These are phyloP conservation scores for Chelonus formosanus DNA, from an alignment of 2,888 invertebrate genomes.

Conservation along the genomic window DNA sequence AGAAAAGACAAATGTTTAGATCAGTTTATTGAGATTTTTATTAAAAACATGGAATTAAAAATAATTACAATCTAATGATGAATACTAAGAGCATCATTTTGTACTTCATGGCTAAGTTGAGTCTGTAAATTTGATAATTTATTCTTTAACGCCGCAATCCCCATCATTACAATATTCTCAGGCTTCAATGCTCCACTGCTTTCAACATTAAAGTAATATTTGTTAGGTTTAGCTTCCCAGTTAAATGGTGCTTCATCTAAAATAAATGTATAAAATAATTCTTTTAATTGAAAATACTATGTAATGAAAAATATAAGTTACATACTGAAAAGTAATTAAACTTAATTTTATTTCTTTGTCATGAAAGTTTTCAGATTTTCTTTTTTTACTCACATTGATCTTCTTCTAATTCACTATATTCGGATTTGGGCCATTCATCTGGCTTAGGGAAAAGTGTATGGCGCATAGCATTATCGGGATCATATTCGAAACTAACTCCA, in stretches of 20 bases:
- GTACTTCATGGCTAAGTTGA: slow-evolving; percentile 86
- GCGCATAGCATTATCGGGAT: slow-evolving; percentile 96
- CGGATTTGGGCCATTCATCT: slow-evolving; percentile 99
- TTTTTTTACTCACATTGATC: slow-evolving; percentile 74
- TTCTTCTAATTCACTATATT: slow-evolving; percentile 92
- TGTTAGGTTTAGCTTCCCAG: slow-evolving; percentile 94
- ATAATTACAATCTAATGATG: slow-evolving; percentile 55
- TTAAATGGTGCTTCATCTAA: slow-evolving; percentile 90
- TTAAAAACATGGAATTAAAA: no score
- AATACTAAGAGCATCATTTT: slow-evolving; percentile 83
- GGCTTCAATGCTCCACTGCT: slow-evolving; percentile 93
- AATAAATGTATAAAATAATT: slow-evolving; percentile 41
- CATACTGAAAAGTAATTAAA: no score
- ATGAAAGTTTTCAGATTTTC: no score
- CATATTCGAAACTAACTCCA: slow-evolving; percentile 98
- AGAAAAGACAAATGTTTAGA: no score
- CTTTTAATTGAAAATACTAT: no score
- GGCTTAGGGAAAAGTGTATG: slow-evolving; percentile 96
- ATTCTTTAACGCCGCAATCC: slow-evolving; percentile 90
- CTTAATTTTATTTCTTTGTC: no score
- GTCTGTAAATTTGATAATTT: slow-evolving; percentile 96
- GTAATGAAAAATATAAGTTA: no score
- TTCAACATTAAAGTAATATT: slow-evolving; percentile 97
- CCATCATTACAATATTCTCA: slow-evolving; percentile 96
- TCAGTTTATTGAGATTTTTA: no score